Conservation (phyloP, 2,888 invertebrate genomes). For the Dione juno region DNA sequence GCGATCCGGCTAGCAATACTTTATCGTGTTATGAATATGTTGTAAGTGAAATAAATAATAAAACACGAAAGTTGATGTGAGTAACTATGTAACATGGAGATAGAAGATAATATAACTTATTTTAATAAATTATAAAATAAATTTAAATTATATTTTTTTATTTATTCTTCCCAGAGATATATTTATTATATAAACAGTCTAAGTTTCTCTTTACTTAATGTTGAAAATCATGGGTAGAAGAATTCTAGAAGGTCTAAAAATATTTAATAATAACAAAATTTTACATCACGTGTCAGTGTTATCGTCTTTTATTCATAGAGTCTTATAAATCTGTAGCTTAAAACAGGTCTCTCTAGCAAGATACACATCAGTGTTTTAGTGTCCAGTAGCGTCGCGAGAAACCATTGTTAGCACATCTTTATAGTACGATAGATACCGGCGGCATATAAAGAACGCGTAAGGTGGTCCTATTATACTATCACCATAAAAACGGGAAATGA, state of each 20-base stretch:
- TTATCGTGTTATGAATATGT: not conserved
- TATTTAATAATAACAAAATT: too few relatives aligned
- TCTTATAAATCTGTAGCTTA: not conserved
- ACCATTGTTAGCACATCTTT: constrained; percentile 34
- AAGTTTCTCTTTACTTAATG: too few relatives aligned
- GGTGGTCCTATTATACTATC: not conserved
- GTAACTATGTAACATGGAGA: too few relatives aligned
- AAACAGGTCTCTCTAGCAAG: constrained; percentile 12
- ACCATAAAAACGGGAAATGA: constrained; percentile 6
- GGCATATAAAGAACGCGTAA: not conserved
- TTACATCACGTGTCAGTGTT: not conserved
- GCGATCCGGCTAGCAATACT: constrained; percentile 28
- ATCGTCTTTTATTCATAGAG: not conserved
- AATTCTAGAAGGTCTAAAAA: too few relatives aligned
- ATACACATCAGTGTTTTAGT: constrained; percentile 33
- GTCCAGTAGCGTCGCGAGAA: constrained; percentile 34
- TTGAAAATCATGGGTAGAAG: too few relatives aligned
- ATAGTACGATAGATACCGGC: constrained; percentile 31
- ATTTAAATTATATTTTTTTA: too few relatives aligned
- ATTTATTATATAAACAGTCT: too few relatives aligned
- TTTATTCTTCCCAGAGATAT: too few relatives aligned
- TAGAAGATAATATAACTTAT: too few relatives aligned
- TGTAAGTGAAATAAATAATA: not conserved
- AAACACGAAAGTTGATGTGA: too few relatives aligned
- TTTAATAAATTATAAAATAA: too few relatives aligned